phyloP scores from a whole-genome alignment of 2,113 vertebrate genomes.

The Noturus placidus region DNA sequence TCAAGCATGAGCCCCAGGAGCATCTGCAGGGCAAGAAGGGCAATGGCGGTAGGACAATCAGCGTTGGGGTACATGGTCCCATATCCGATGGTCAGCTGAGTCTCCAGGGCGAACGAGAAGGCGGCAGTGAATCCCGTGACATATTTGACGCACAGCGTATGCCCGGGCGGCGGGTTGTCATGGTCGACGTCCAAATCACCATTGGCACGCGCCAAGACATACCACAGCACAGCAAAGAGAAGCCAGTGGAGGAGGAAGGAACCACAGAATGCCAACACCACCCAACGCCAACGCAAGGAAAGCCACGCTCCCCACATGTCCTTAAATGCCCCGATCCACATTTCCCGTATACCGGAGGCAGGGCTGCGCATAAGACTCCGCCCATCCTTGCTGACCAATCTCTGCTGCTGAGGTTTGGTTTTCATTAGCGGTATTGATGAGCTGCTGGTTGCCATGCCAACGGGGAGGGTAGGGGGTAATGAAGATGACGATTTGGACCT shows the following conservation, averaged over 20 bases:
- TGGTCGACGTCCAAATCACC: slow-evolving; percentile 93
- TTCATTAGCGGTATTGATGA: slow-evolving; percentile 75
- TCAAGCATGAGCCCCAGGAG: slow-evolving; percentile 95
- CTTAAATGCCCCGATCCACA: slow-evolving; percentile 78
- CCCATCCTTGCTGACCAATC: slow-evolving; percentile 93
- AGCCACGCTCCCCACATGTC: slow-evolving; percentile 93
- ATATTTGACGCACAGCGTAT: slow-evolving; percentile 94
- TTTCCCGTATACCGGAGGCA: slow-evolving; percentile 60
- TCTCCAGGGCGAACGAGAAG: slow-evolving; percentile 96
- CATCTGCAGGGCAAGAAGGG: slow-evolving; percentile 94
- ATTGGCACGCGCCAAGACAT: slow-evolving; percentile 89
- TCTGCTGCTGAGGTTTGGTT: slow-evolving; percentile 66
- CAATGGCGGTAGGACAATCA: slow-evolving; percentile 91
- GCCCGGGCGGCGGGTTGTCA: slow-evolving; percentile 85
- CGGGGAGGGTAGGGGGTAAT: slow-evolving; percentile 20
- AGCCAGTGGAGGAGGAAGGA: slow-evolving; percentile 95
- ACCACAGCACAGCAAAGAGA: slow-evolving; percentile 95
- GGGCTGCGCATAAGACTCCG: slow-evolving; percentile 64
- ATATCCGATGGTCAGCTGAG: slow-evolving; percentile 95
- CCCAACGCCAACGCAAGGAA: slow-evolving; percentile 95
- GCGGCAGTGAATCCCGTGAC: slow-evolving; percentile 95
- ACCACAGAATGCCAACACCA: slow-evolving; percentile 89
- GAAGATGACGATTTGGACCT: slow-evolving; percentile 10
- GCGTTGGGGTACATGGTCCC: slow-evolving; percentile 98
- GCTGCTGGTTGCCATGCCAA: slow-evolving; percentile 51